These are phyloP conservation scores for Florisuga fusca DNA, from an alignment of 2,797 vertebrate genomes.

Conservation along the genomic window DNA sequence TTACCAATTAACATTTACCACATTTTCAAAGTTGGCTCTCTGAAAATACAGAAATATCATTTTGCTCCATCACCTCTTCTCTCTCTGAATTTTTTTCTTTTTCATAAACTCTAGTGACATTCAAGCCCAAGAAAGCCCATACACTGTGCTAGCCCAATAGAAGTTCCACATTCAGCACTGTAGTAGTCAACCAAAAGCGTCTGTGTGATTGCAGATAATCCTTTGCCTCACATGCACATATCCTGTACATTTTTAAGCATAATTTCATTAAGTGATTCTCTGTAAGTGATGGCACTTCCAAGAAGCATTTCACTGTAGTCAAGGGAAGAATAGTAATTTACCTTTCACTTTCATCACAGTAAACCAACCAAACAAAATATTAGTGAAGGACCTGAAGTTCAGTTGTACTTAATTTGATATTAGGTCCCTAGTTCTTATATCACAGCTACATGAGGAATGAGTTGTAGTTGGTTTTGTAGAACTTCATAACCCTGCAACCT, in stretches of 20 bases:
- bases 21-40: background rate
- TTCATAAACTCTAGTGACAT: background rate
- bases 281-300: rapidly evolving
- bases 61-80: background rate
- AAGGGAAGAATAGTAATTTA: background rate
- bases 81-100: background rate
- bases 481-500: background rate
- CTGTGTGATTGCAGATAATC: background rate
- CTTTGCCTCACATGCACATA: background rate
- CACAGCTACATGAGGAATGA: background rate
- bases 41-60: background rate
- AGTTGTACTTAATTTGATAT: background rate
- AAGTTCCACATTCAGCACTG: background rate
- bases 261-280: background rate
- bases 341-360: background rate
- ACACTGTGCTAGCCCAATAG: background rate
- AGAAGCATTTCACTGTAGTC: background rate
- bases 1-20: background rate
- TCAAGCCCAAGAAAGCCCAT: background rate
- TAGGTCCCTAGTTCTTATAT: background rate
- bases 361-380: background rate
- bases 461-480: background rate
- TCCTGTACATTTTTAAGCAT: background rate
- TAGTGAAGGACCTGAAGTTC: background rate
- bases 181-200: background rate